Conservation (phyloP, 2,888 invertebrate genomes). For the Philopedon plagiatum region DNA sequence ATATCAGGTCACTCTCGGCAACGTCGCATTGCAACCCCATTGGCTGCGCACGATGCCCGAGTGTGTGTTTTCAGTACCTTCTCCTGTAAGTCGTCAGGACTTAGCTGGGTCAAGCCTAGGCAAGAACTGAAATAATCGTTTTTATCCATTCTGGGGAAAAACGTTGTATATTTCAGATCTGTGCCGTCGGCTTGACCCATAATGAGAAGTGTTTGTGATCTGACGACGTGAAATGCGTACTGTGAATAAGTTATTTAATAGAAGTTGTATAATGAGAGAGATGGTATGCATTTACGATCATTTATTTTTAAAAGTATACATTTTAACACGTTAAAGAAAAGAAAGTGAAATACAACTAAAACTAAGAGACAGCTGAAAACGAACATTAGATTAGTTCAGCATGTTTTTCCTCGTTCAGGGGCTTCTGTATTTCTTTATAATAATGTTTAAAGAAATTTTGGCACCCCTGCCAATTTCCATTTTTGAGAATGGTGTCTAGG, state of each 20-base stretch:
- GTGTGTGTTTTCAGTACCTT: too few relatives aligned
- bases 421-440: constrained; percentile 24
- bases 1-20: too few relatives aligned
- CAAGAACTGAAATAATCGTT: constrained; percentile 19
- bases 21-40: too few relatives aligned
- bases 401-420: not conserved
- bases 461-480: constrained; percentile 36
- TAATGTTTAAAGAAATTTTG: constrained; percentile 42
- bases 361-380: not conserved
- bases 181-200: constrained; percentile 24
- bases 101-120: constrained; percentile 24
- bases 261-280: not conserved
- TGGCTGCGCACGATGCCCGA: too few relatives aligned
- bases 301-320: too few relatives aligned
- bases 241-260: not conserved
- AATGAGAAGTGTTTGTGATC: constrained; percentile 20
- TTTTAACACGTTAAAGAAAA: too few relatives aligned
- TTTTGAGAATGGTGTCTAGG: constrained; percentile 34
- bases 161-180: not conserved
- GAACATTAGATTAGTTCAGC: not conserved
- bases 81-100: too few relatives aligned
- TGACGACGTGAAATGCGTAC: constrained; percentile 22
- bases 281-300: too few relatives aligned
- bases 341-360: not conserved
- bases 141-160: constrained; percentile 21